Percentiles rank a stretch among this genome's conserved stretches.
Conservation (phyloP, 2,113 vertebrate genomes). For the Ophthalmolycus amberensis region DNA sequence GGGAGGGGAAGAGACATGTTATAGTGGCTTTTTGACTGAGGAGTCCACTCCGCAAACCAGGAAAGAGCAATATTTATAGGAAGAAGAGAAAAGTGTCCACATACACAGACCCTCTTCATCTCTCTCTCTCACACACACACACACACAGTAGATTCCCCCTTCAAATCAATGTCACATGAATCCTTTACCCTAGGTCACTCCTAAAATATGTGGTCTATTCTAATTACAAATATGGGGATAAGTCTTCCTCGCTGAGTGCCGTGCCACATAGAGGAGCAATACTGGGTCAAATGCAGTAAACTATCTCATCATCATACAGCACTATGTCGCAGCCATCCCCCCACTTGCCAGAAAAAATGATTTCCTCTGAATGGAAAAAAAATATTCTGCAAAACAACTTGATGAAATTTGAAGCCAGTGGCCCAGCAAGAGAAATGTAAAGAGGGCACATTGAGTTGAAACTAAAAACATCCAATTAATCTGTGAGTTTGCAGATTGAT, state of each 20-base stretch:
- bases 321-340: neutral
- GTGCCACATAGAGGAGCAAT: neutral
- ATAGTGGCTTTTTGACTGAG: constrained; percentile 44
- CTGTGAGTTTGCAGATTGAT: neutral
- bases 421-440: neutral
- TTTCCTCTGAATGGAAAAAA: neutral
- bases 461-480: constrained; percentile 6
- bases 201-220: constrained; percentile 32
- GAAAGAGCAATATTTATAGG: constrained; percentile 15
- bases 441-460: neutral
- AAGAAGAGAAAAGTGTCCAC: constrained; percentile 1
- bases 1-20: constrained; percentile 51
- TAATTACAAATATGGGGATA: constrained; percentile 48
- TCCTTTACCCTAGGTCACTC: constrained; percentile 37
- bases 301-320: constrained; percentile 11
- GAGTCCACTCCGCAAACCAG: constrained; percentile 13
- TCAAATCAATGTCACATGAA: constrained; percentile 35
- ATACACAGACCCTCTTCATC: constrained; percentile 5
- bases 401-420: neutral
- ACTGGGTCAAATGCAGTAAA: constrained; percentile 53
- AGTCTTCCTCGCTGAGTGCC: constrained; percentile 27
- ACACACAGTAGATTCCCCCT: constrained; percentile 2
- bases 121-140: neutral
- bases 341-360: neutral
- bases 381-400: constrained; percentile 31